These are phyloP conservation scores for Drosophila simulans DNA, from an alignment of 1,140 invertebrate genomes.

Conservation along the genomic window DNA sequence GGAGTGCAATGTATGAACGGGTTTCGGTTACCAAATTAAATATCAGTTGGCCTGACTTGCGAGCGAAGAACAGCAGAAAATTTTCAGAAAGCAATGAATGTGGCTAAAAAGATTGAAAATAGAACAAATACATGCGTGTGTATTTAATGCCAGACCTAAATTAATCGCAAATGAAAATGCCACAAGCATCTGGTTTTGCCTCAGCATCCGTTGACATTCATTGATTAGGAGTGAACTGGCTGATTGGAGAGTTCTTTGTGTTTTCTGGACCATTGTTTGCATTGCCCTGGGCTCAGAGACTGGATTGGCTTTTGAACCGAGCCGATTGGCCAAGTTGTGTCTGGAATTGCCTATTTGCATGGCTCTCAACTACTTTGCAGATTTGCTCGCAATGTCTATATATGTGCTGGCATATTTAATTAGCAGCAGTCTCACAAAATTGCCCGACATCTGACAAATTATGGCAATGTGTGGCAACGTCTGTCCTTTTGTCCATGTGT, in stretches of 20 bases:
- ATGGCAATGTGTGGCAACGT: slow-evolving; percentile 30
- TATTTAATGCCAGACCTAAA: slow-evolving; percentile 4
- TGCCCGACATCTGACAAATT: slow-evolving; percentile 68
- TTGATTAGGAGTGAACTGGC: slow-evolving; percentile 28
- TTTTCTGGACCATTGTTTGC: slow-evolving; percentile 39
- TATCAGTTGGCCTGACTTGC: slow-evolving; percentile 28
- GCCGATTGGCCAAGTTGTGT: slow-evolving; percentile 21
- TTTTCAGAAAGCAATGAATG: background rate
- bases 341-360: slow-evolving; percentile 47
- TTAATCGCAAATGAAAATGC: slow-evolving; percentile 22
- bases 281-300: slow-evolving; percentile 3
- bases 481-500: slow-evolving; percentile 6
- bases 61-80: background rate
- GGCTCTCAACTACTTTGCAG: slow-evolving; percentile 54
- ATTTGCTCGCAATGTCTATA: slow-evolving; percentile 31
- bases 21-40: slow-evolving; percentile 47
- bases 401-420: slow-evolving; percentile 53
- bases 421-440: slow-evolving; percentile 63
- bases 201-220: slow-evolving; percentile 25
- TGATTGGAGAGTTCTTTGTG: slow-evolving; percentile 37
- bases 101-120: slow-evolving; percentile 27
- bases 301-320: slow-evolving; percentile 34
- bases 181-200: slow-evolving; percentile 21
- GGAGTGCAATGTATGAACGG: slow-evolving; percentile 49
- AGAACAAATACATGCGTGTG: slow-evolving; percentile 8